These are phyloP conservation scores for Corythornis vintsioides DNA, from an alignment of 2,113 vertebrate genomes.

Conservation along the genomic window DNA sequence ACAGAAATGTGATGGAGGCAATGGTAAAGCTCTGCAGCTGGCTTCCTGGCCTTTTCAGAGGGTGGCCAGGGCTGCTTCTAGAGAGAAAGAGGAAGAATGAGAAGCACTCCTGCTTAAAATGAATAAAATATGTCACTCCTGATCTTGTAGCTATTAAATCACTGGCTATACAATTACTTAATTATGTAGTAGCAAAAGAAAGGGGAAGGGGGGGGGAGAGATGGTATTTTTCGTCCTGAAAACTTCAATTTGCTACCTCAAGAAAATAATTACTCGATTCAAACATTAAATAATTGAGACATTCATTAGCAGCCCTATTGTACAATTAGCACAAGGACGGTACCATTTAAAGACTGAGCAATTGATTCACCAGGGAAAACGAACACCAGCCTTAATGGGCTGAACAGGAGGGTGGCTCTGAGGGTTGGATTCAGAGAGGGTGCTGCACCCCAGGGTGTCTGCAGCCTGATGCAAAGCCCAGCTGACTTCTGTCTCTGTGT, in stretches of 20 bases:
- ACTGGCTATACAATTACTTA: slow-evolving; percentile 78
- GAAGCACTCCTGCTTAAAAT: slow-evolving; percentile 57
- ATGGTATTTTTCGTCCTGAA: slow-evolving; percentile 68
- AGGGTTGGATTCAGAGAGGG: neutral
- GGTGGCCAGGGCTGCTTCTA: slow-evolving; percentile 20
- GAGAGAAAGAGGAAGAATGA: slow-evolving; percentile 35
- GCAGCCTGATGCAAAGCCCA: neutral
- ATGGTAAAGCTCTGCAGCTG: slow-evolving; percentile 41
- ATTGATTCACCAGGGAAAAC: slow-evolving; percentile 15
- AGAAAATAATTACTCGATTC: slow-evolving; percentile 75
- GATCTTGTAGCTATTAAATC: slow-evolving; percentile 76
- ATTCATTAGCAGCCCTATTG: slow-evolving; percentile 47
- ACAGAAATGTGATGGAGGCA: slow-evolving; percentile 4
- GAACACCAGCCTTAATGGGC: neutral
- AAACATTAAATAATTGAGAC: slow-evolving; percentile 75
- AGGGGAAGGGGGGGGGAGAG: neutral
- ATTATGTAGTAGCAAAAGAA: slow-evolving; percentile 63
- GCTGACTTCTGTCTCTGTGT: neutral
- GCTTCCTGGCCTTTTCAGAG: slow-evolving; percentile 45
- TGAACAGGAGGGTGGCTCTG: fast-evolving
- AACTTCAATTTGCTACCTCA: slow-evolving; percentile 77
- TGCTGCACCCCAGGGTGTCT: neutral
- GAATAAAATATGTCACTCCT: slow-evolving; percentile 76
- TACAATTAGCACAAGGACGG: slow-evolving; percentile 46
- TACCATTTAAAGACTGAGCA: slow-evolving; percentile 29